These are phyloP conservation scores for Tylochromis polylepis DNA, from an alignment of 2,113 vertebrate species.

Conservation along the genomic window DNA sequence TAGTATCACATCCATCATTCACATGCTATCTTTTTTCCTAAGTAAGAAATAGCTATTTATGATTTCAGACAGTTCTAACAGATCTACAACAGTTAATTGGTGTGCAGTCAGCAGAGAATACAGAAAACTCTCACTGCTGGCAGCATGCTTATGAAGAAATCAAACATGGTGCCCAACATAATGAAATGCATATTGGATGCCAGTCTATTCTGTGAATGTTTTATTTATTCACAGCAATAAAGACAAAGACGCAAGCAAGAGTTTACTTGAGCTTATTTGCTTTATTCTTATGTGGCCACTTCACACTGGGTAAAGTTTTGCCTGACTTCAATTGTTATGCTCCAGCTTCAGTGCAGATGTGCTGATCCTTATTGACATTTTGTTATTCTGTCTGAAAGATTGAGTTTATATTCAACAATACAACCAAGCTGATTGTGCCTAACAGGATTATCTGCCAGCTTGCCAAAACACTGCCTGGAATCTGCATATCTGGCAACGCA, in stretches of 20 bases:
- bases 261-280: not conserved
- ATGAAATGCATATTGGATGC: not conserved
- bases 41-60: not conserved
- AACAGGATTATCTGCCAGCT: conserved; percentile 62
- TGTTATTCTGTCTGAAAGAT: conserved; percentile 17
- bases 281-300: not conserved
- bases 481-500: conserved; percentile 67
- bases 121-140: not conserved
- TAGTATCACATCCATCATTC: not conserved
- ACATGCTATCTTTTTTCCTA: not conserved
- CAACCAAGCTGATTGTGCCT: conserved; percentile 49
- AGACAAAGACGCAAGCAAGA: not conserved
- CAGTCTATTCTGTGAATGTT: not conserved
- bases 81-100: not conserved
- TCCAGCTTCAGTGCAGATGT: not conserved
- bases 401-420: conserved; percentile 54
- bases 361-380: conserved; percentile 16
- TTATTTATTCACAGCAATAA: not conserved
- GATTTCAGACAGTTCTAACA: not conserved
- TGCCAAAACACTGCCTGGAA: conserved; percentile 49
- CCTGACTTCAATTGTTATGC: not conserved
- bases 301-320: not conserved
- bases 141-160: not conserved
- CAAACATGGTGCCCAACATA: not conserved
- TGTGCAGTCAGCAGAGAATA: not conserved